phyloP scores from a whole-genome alignment of 1,140 invertebrate genomes.

The Drosophila suzukii region DNA sequence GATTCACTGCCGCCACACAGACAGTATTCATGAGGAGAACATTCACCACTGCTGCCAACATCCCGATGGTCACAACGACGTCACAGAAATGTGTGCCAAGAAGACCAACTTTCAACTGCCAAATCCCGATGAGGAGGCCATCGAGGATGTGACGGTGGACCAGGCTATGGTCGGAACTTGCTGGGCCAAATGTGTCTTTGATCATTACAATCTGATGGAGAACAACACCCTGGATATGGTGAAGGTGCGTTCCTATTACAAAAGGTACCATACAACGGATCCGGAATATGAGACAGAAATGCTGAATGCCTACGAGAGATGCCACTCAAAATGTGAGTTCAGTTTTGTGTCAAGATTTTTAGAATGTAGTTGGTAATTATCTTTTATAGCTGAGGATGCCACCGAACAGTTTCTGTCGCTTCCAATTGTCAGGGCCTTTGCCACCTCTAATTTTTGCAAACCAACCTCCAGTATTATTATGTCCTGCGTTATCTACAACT shows the following conservation, averaged over 20 bases:
- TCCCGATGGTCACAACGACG: constrained; percentile 67
- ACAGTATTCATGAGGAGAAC: constrained; percentile 69
- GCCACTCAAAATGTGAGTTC: constrained; percentile 57
- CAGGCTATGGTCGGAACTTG: constrained; percentile 57
- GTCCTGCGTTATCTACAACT: constrained; percentile 64
- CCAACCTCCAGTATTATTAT: constrained; percentile 58
- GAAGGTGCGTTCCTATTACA: constrained; percentile 55
- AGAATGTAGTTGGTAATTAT: neutral
- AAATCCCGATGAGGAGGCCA: constrained; percentile 55
- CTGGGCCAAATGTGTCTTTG: constrained; percentile 69
- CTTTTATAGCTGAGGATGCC: constrained; percentile 43
- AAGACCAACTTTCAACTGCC: constrained; percentile 56
- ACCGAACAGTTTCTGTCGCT: constrained; percentile 42
- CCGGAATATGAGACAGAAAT: constrained; percentile 71
- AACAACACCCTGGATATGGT: constrained; percentile 53
- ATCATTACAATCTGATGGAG: constrained; percentile 56
- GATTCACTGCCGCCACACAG: constrained; percentile 50
- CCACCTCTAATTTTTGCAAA: constrained; percentile 36
- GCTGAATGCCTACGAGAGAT: constrained; percentile 56
- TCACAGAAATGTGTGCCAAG: constrained; percentile 58
- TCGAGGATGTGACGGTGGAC: constrained; percentile 67
- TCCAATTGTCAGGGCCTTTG: constrained; percentile 41
- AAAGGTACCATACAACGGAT: constrained; percentile 41
- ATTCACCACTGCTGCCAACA: constrained; percentile 71
- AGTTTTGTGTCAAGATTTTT: neutral